Evolutionary conservation across 30 jellyfish, hydroid and myxozoan species (phyloP), one percentile per base, ranked within the genome.

Genomic region (Aurelia aurita): DNA sequence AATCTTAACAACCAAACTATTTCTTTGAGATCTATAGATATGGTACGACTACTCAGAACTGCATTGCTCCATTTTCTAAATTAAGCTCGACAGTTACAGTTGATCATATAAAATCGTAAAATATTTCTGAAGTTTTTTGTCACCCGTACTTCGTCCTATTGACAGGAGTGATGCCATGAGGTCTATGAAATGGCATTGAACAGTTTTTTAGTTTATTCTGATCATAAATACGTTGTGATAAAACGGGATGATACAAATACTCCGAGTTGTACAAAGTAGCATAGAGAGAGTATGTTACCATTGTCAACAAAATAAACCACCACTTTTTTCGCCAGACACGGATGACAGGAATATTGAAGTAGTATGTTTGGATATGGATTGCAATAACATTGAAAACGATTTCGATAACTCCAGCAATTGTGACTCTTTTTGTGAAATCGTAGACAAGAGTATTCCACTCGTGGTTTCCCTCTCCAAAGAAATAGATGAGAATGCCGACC

Each of bases 311-410:
- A 1, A 83, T 26, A 87, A 87, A 83, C 87, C 74, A 63, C 93
- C 93, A 83, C 19, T 75, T 83, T 39, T 60, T 58, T 39, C 69
- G 70, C 93, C 93, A 83, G 18, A 83, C 87, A 1, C 87, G 83
- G n/a, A 83, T 71, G 20, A 83, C 80, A 3, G 93, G 93, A 2
- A 83, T 69, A 64, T 83, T 83, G 81, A 69, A 83, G 12, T 83
- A 69, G 55, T 68, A 83, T 58, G 93, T 83, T 26, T 54, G 87
- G 21, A 83, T 83, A 46, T 83, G 39, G 29, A 72, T 63, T 4
- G 77, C 43, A 3, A 60, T 13, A 12, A 68, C 61, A 60, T 83
- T 83, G 60, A 83, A 83, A 44, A 46, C 59, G 15, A 83, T 28
- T 22, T 83, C 93, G 21, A 83, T 71, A 4, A 47, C 9, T 14